Percentiles rank a stretch among this genome's conserved stretches.
Conservation (phyloP, 2,888 invertebrate species). For the Agrochola lychnidis region DNA sequence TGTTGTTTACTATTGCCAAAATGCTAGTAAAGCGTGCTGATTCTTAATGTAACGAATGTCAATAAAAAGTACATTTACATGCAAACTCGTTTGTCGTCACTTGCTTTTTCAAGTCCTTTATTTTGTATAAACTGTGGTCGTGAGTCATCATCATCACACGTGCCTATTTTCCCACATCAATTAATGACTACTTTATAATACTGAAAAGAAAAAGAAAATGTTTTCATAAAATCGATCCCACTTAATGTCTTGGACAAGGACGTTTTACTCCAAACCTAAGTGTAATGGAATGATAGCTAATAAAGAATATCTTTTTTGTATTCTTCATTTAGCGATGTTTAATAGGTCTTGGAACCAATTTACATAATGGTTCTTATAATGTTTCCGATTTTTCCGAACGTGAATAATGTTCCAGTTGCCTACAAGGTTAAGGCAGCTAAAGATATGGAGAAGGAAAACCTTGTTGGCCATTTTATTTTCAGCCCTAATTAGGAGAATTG, state of each 20-base stretch:
- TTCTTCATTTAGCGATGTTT: constrained; percentile 1
- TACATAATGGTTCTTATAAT: background rate
- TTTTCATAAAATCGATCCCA: constrained; percentile 50
- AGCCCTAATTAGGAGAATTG: background rate
- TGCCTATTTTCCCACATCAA: constrained; percentile 26
- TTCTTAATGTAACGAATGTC: background rate
- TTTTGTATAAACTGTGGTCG: background rate
- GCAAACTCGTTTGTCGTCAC: background rate
- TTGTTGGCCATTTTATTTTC: background rate
- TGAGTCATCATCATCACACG: constrained; percentile 9
- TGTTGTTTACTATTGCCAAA: constrained; percentile 38
- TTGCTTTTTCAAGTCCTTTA: background rate
- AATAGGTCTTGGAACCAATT: constrained; percentile 16
- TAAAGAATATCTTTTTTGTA: constrained; percentile 26
- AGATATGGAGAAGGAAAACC: background rate
- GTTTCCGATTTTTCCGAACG: background rate
- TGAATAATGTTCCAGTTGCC: background rate
- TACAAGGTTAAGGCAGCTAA: constrained; percentile 3
- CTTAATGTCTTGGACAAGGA: constrained; percentile 41
- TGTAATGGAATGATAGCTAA: constrained; percentile 30
- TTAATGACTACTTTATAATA: constrained; percentile 7
- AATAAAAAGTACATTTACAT: constrained; percentile 1
- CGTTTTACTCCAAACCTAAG: constrained; percentile 23
- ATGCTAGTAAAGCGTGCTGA: constrained; percentile 6
- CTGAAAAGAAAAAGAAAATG: constrained; percentile 10